A percentile compares a stretch with the other conserved stretches of the same genome.
phyloP scores from a whole-genome alignment of 2,113 vertebrate species.

The Sorex araneus region DNA sequence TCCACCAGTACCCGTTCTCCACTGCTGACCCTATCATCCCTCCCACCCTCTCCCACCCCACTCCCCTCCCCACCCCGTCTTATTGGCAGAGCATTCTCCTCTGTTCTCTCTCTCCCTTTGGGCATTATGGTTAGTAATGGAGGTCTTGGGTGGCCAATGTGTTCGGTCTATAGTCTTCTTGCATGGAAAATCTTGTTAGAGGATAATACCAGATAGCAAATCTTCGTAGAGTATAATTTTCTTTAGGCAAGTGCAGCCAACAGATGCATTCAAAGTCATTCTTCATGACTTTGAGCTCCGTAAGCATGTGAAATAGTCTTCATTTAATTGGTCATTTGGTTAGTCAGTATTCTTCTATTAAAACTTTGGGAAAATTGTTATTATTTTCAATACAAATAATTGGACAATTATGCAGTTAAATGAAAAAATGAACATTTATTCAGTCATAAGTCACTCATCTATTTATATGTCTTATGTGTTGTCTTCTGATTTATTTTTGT shows the following conservation, averaged over 20 bases:
- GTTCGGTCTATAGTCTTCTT: too few species aligned
- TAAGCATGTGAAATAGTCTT: neutral
- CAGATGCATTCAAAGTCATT: too few species aligned
- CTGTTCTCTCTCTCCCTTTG: too few species aligned
- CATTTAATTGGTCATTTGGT: constrained; percentile 1
- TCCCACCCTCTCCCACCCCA: too few species aligned
- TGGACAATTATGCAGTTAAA: neutral
- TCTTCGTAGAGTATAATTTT: too few species aligned
- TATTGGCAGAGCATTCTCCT: too few species aligned
- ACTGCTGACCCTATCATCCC: too few species aligned
- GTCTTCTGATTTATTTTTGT: neutral
- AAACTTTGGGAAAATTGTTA: neutral
- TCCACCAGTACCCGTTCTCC: too few species aligned
- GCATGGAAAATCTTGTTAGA: neutral
- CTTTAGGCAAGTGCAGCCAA: too few species aligned
- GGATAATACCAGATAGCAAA: neutral
- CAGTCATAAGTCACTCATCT: neutral
- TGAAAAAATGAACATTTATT: neutral
- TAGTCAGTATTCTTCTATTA: neutral
- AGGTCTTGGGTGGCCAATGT: too few species aligned
- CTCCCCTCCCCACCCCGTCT: too few species aligned
- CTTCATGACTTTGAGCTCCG: neutral
- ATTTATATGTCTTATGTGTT: neutral
- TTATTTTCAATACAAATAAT: constrained; percentile 6
- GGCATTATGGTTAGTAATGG: too few species aligned